A percentile compares a stretch with the other conserved stretches of the same genome.
Conservation (phyloP, 2,113 vertebrate species). For the Heptranchias perlo region DNA sequence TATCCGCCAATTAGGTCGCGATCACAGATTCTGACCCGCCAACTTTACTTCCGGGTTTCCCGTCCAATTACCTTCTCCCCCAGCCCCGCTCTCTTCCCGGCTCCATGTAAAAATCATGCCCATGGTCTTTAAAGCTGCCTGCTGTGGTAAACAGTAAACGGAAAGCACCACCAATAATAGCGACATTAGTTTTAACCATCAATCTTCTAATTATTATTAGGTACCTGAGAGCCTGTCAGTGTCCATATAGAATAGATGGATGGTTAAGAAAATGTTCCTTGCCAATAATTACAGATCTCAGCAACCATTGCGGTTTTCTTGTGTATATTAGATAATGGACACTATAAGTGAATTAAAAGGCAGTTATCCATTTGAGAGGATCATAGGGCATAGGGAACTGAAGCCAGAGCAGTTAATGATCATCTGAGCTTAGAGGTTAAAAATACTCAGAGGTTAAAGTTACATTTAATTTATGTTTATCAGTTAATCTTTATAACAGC, state of each 20-base stretch:
- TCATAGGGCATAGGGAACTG: background rate
- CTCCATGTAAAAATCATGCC: too few relatives aligned
- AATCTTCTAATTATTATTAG: background rate
- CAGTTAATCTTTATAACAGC: background rate
- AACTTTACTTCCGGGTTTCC: too few relatives aligned
- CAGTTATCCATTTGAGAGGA: conserved; percentile 13
- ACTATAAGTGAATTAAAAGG: background rate
- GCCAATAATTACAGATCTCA: background rate
- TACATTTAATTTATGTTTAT: background rate
- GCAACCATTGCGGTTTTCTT: background rate
- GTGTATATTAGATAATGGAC: background rate
- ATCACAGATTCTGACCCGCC: too few relatives aligned
- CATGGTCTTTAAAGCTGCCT: background rate
- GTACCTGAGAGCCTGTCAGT: background rate
- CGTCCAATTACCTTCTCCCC: too few relatives aligned
- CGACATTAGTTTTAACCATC: background rate
- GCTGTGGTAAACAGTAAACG: background rate
- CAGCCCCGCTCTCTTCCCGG: too few relatives aligned
- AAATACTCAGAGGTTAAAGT: too few relatives aligned
- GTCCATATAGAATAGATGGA: background rate
- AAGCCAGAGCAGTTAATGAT: background rate
- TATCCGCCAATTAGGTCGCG: too few relatives aligned
- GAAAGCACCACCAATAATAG: background rate
- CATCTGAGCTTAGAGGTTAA: background rate
- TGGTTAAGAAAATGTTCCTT: background rate